Conservation (phyloP, 92 coral and sea anemone genomes). For the Parazoanthus atlanticus region DNA sequence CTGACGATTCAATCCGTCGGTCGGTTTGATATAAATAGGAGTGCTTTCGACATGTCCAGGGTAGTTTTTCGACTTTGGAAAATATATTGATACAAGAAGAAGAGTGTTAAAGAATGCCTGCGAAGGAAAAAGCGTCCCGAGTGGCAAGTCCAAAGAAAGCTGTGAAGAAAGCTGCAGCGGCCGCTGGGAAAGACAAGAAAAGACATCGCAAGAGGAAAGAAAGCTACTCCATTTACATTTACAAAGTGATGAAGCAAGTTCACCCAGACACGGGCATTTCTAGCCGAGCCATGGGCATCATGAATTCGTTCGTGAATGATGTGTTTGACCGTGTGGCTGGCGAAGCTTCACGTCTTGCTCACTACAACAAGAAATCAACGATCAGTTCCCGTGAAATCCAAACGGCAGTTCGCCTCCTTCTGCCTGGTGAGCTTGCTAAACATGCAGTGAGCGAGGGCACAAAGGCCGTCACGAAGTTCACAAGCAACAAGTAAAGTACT, state of each 20-base stretch:
- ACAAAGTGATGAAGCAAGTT: conserved; percentile 91
- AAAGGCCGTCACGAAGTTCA: conserved; percentile 33
- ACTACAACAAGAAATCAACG: conserved; percentile 54
- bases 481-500: conserved; percentile 14
- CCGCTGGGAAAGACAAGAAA: conserved; percentile 33
- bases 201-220: conserved; percentile 60
- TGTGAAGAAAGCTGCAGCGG: conserved; percentile 15
- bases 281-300: conserved; percentile 95
- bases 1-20: not conserved
- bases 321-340: conserved; percentile 57
- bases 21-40: conserved; percentile 10
- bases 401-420: conserved; percentile 53
- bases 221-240: conserved; percentile 85
- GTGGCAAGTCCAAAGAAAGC: conserved; percentile 30
- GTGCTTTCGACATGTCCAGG: not conserved
- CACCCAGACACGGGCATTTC: conserved; percentile 96
- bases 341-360: conserved; percentile 62
- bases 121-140: conserved; percentile 14
- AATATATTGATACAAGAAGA: not conserved
- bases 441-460: conserved; percentile 46
- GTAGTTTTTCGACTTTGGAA: not conserved
- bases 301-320: conserved; percentile 79
- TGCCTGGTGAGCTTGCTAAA: conserved; percentile 63
- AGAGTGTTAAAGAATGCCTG: conserved; percentile 18
- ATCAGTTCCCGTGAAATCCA: conserved; percentile 64